Evolutionary conservation across 2,113 vertebrate genomes (phyloP).

Genomic region (Chaetodon trifascialis): DNA sequence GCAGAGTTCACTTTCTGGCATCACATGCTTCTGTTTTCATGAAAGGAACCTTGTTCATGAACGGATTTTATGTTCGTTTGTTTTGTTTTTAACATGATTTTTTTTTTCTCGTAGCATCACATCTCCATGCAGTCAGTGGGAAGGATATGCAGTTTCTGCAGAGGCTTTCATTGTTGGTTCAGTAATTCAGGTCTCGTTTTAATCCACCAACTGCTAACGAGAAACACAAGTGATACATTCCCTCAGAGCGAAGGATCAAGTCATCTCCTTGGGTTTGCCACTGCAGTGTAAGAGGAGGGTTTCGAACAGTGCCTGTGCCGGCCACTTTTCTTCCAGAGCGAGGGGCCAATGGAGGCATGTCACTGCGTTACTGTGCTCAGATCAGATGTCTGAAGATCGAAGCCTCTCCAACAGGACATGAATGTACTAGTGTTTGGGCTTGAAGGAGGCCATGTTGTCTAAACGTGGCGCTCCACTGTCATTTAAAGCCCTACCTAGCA

Average conservation of each 20-base stretch:
- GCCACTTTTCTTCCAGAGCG: conserved; percentile 67
- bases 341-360: conserved; percentile 51
- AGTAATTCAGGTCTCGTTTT: conserved; percentile 60
- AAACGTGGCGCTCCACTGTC: conserved; percentile 51
- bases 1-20: conserved; percentile 65
- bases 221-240: conserved; percentile 48
- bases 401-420: conserved; percentile 75
- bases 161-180: conserved; percentile 70
- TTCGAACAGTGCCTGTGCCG: conserved; percentile 55
- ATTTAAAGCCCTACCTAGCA: conserved; percentile 60
- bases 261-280: conserved; percentile 55
- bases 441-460: conserved; percentile 49
- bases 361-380: conserved; percentile 56
- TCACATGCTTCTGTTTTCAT: conserved; percentile 66
- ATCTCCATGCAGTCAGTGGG: conserved; percentile 63
- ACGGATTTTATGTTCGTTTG: conserved; percentile 52
- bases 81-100: conserved; percentile 29
- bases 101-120: conserved; percentile 46
- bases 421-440: conserved; percentile 78
- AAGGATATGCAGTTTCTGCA: conserved; percentile 51
- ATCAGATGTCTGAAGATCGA: conserved; percentile 57
- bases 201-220: conserved; percentile 41
- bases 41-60: conserved; percentile 58
- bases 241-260: conserved; percentile 57
- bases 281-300: conserved; percentile 54